Conservation (phyloP, 1,140 invertebrate species). For the Homalodisca vitripennis region DNA sequence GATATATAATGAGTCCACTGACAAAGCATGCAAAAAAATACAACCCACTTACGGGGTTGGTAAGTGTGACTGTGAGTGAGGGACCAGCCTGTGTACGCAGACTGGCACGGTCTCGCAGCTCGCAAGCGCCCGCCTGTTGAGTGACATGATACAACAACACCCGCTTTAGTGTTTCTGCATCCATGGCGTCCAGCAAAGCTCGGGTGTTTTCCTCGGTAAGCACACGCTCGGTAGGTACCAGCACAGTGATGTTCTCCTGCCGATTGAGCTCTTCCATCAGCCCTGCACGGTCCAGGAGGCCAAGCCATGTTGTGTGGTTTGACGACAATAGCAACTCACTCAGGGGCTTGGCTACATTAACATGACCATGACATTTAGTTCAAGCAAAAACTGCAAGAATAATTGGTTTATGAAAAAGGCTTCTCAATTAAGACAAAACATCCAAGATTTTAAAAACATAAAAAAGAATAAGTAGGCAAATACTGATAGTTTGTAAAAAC, state of each 20-base stretch:
- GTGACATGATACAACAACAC: conserved; percentile 49
- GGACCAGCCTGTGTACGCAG: conserved; percentile 19
- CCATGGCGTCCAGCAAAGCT: conserved; percentile 38
- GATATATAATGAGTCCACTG: too few species aligned
- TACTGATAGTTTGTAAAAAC: too few species aligned
- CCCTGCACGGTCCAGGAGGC: conserved; percentile 48
- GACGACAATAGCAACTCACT: conserved; percentile 45
- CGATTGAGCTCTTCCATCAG: conserved; percentile 47
- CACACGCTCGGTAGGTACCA: conserved; percentile 54
- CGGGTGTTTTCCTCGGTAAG: conserved; percentile 43
- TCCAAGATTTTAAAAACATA: too few species aligned
- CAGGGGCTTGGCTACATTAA: conserved; percentile 47
- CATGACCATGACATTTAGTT: background rate
- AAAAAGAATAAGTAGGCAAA: too few species aligned
- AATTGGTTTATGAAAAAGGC: too few species aligned
- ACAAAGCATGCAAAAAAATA: too few species aligned
- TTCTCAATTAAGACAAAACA: too few species aligned
- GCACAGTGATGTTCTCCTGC: conserved; percentile 53
- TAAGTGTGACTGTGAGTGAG: background rate
- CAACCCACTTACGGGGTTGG: conserved; percentile 28
- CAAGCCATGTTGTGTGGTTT: conserved; percentile 49
- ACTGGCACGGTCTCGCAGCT: conserved; percentile 18
- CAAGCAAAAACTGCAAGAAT: too few species aligned
- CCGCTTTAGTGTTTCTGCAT: conserved; percentile 46
- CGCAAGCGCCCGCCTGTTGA: conserved; percentile 25